Percentiles rank a stretch among this genome's conserved stretches.
These are phyloP conservation scores for Lepidochitona cinerea DNA, from an alignment of 2,888 invertebrate genomes.

Conservation along the genomic window DNA sequence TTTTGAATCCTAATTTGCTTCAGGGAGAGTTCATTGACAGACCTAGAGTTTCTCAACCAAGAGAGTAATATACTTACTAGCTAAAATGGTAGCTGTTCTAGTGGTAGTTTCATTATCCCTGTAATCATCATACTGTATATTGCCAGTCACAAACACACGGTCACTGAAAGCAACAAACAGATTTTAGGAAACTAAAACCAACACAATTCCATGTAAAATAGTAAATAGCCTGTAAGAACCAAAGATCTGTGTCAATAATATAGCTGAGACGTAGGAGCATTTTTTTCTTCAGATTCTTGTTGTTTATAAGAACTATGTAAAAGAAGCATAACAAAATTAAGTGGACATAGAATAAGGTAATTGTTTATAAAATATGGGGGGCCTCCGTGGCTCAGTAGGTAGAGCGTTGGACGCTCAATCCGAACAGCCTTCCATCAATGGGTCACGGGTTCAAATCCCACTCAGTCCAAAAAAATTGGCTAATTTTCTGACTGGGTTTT, in stretches of 20 bases:
- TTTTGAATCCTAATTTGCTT: too few species aligned
- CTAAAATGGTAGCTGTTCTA: slow-evolving; percentile 31
- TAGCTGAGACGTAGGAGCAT: background rate
- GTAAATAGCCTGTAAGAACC: background rate
- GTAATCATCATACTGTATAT: slow-evolving; percentile 38
- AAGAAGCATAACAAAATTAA: background rate
- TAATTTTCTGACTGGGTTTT: too few species aligned
- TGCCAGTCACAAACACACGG: slow-evolving; percentile 46
- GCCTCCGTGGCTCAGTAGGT: too few species aligned
- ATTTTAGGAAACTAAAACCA: background rate
- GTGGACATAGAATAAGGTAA: background rate
- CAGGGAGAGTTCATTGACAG: too few species aligned
- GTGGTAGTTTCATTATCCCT: slow-evolving; percentile 22
- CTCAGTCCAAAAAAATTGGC: too few species aligned
- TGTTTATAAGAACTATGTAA: background rate
- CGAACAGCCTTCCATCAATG: too few species aligned
- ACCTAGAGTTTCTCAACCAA: too few species aligned
- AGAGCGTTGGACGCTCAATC: too few species aligned
- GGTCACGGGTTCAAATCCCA: too few species aligned
- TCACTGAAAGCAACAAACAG: slow-evolving; percentile 34
- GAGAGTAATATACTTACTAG: slow-evolving; percentile 39
- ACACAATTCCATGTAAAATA: too few species aligned
- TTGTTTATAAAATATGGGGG: too few species aligned
- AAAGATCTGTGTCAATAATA: background rate
- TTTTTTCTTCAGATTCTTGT: too few species aligned